These are phyloP conservation scores for Agrochola lychnidis DNA, from an alignment of 2,888 invertebrate species.

Conservation along the genomic window DNA sequence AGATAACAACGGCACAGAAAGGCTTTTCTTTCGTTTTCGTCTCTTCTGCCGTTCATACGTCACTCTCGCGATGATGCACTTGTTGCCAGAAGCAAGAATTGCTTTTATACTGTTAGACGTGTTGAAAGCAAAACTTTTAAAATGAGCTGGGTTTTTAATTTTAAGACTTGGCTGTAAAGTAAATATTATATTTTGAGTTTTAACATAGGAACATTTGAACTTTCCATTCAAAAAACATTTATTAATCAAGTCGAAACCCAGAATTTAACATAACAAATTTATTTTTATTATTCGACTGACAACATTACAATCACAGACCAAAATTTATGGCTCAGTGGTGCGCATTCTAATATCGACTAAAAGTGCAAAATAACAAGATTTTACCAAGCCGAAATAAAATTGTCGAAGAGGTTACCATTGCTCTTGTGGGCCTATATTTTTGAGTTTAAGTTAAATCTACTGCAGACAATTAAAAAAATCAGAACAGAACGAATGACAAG, in stretches of 20 bases:
- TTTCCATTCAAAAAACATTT: neutral
- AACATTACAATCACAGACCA: slow-evolving; percentile 1
- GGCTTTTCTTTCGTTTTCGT: slow-evolving; percentile 90
- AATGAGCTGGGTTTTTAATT: neutral
- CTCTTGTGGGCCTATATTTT: neutral
- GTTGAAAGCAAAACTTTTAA: slow-evolving; percentile 23
- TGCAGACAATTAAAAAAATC: neutral
- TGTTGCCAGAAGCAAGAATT: slow-evolving; percentile 70
- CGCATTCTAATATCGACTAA: slow-evolving; percentile 24
- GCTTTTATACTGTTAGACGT: slow-evolving; percentile 60
- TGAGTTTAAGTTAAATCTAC: too few species aligned
- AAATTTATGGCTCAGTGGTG: neutral
- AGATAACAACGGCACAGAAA: slow-evolving; percentile 91
- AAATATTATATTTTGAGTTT: neutral
- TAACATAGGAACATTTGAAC: neutral
- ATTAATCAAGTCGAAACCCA: neutral
- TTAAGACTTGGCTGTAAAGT: neutral
- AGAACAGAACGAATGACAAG: neutral
- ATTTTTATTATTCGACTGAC: slow-evolving; percentile 1
- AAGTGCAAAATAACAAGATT: neutral
- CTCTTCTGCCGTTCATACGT: slow-evolving; percentile 90
- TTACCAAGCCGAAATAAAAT: neutral
- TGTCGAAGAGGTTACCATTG: too few species aligned
- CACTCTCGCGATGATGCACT: slow-evolving; percentile 83
- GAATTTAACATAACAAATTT: neutral